Evolutionary conservation across 2,797 vertebrate genomes (phyloP).

Genomic region (Cyprinella venusta): DNA sequence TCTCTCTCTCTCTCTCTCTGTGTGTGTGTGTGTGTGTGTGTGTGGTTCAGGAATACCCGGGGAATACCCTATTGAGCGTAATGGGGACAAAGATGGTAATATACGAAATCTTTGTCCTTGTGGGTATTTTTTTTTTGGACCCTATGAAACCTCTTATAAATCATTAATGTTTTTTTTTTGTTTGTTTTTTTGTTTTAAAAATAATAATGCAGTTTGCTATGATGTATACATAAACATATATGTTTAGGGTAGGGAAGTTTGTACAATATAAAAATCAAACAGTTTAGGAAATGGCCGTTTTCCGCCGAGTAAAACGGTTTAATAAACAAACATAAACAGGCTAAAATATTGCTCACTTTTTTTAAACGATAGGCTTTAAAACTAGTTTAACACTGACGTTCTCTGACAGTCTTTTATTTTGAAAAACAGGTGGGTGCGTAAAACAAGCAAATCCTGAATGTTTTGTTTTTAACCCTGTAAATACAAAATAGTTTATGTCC

Average conservation of each 20-base stretch:
- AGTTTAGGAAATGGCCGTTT: not conserved
- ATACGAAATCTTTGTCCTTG: not conserved
- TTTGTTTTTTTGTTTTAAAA: no score
- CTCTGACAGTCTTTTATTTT: slow-evolving; percentile 14
- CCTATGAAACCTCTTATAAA: not conserved
- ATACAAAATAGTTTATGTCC: not conserved
- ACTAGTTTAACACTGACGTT: not conserved
- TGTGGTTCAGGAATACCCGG: no score
- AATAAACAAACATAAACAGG: not conserved
- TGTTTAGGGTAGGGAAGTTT: no score
- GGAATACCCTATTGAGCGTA: no score
- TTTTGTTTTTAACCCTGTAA: not conserved
- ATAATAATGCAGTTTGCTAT: no score
- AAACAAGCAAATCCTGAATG: not conserved
- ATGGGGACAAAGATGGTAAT: not conserved
- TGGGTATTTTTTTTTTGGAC: not conserved
- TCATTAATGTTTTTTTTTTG: no score
- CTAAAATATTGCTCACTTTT: not conserved
- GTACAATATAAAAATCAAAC: no score
- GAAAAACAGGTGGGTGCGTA: not conserved
- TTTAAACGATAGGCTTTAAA: not conserved
- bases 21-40: not conserved
- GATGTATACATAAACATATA: no score
- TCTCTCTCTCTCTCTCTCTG: no score
- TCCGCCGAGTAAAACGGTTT: not conserved